Conservation (phyloP, 2,113 vertebrate genomes). For the Uria aalge region DNA sequence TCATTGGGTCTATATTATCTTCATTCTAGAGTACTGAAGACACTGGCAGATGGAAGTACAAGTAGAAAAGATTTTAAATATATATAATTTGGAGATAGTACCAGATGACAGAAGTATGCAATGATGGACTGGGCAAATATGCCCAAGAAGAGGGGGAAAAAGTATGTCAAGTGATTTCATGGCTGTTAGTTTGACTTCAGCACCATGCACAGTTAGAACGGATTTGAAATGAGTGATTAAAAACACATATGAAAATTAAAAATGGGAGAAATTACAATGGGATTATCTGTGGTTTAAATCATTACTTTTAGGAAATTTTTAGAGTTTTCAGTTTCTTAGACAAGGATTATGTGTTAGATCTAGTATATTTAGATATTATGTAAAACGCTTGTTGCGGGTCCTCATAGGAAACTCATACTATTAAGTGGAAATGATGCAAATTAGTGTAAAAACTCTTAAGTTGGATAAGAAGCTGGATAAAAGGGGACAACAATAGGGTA, state of each 20-base stretch:
- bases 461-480: background rate
- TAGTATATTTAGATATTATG: background rate
- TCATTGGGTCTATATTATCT: background rate
- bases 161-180: background rate
- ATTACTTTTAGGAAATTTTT: background rate
- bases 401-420: background rate
- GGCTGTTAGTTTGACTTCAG: background rate
- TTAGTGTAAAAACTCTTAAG: background rate
- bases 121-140: background rate
- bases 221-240: background rate
- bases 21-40: background rate
- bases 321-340: background rate
- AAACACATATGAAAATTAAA: background rate
- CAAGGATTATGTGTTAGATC: background rate
- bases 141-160: background rate
- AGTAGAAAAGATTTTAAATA: background rate
- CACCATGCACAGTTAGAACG: background rate
- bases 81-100: background rate
- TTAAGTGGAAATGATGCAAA: background rate
- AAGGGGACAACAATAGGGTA: background rate
- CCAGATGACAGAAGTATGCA: background rate
- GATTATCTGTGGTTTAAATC: background rate
- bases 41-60: background rate
- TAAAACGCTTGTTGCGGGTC: background rate
- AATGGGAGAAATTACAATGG: background rate